Evolutionary conservation across 2,113 vertebrate species (phyloP), one percentile per base, ranked within the genome.

Genomic region (Paraplagusia blochii): DNA sequence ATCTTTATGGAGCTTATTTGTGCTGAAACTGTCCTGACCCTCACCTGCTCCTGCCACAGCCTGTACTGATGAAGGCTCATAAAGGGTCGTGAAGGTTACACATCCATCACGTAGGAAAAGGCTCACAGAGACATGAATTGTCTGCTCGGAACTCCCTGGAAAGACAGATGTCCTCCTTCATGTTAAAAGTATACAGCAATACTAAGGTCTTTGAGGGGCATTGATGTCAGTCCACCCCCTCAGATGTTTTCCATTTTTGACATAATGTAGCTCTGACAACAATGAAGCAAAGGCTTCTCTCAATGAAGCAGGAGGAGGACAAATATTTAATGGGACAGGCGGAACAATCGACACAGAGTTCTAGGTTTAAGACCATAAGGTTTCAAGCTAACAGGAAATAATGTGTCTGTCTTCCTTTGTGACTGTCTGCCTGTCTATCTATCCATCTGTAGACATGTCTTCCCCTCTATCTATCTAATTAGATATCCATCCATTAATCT

Each of bases 141-240:
- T 19, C 48, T 39, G 19, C 38, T 54, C 22, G 62, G 46, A 61
- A 44, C 18, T 53, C 36, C 18, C 5, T 10, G 10, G 58, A 55
- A 40, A 38, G 36, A 57, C 10, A 35, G 11, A 70, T 57, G 58
- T 56, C 11, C 15, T 10, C 14, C 29, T 51, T 44, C 36, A 51
- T 63, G 13, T 47, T 50, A 62, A 39, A 33, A 17, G 50, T 43
- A 35, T 43, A 22, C 44, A 44, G 12, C 22, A 22, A 11, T 40
- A 33, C 13, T 47, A 53, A 29, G 22, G 44, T 2, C 8, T 17
- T 42, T 42, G n/a, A 36, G 48, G 35, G 56, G 34, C 17, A 22
- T 47, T 18, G 18, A 66, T 69, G 71, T 77, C 58, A 58, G 36
- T 53, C 53, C 29, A 17, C 49, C 53, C 49, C 53, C 60, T 60